Conservation (phyloP, 1,140 invertebrate species). For the Eueides isabella region DNA sequence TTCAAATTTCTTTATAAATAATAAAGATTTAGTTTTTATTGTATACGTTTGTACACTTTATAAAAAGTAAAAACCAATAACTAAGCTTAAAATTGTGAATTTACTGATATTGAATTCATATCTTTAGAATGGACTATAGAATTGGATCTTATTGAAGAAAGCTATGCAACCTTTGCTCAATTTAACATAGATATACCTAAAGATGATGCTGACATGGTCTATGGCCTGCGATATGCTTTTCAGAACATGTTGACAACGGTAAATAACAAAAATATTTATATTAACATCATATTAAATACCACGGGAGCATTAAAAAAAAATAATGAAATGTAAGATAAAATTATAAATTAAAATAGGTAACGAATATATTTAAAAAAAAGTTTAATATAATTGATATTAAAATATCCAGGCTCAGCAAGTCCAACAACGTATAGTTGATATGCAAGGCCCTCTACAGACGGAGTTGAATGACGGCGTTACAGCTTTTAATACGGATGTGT, state of each 20-base stretch:
- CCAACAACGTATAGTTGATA: conserved; percentile 87
- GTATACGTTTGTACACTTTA: no score
- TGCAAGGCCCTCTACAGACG: conserved; percentile 89
- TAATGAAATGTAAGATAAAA: no score
- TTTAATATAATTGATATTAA: not conserved
- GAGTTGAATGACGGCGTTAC: conserved; percentile 88
- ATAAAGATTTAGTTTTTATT: no score
- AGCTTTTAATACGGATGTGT: conserved; percentile 86
- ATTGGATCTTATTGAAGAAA: conserved; percentile 89
- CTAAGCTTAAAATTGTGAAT: no score
- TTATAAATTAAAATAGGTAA: no score
- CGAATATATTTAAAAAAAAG: no score
- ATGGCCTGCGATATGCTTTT: conserved; percentile 90
- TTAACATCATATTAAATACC: not conserved
- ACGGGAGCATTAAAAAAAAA: no score
- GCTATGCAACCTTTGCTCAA: conserved; percentile 88
- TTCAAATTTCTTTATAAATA: no score
- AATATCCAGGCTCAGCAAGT: conserved; percentile 85
- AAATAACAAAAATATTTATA: conserved; percentile 47
- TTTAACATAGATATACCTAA: conserved; percentile 88
- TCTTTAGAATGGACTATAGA: conserved; percentile 87
- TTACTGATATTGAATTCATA: not conserved
- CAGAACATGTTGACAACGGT: conserved; percentile 88
- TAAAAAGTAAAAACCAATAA: no score
- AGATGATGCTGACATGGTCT: conserved; percentile 90